Evolutionary conservation across 2,113 vertebrate genomes (phyloP).

Genomic region (Conger conger): DNA sequence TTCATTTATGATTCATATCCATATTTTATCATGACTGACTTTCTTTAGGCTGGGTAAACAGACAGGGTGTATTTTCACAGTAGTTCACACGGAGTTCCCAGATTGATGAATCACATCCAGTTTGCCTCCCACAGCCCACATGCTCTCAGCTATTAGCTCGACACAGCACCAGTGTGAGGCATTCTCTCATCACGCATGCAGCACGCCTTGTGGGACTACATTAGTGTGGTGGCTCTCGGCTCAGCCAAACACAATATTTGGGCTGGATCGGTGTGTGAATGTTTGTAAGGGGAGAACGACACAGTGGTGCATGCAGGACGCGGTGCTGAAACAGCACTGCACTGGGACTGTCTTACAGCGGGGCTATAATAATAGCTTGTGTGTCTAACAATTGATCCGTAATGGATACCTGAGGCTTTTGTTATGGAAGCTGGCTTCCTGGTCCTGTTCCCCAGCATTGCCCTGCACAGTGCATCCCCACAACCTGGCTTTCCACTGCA

Average conservation of each 20-base stretch:
- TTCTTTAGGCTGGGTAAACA: neutral
- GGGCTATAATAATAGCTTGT: neutral
- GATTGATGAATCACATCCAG: neutral
- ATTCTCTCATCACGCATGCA: neutral
- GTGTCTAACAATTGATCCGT: neutral
- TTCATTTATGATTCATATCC: neutral
- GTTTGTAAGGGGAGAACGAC: neutral
- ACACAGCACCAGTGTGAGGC: neutral
- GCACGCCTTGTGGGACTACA: neutral
- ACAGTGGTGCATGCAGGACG: neutral
- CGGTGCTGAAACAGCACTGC: neutral
- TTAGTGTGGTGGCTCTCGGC: neutral
- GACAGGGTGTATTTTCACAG: neutral
- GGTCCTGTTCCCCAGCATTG: neutral
- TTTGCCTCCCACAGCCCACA: neutral
- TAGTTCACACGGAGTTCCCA: neutral
- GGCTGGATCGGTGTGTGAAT: neutral
- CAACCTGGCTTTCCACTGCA: neutral
- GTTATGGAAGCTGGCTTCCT: neutral
- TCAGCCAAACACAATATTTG: neutral
- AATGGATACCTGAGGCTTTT: constrained; percentile 2
- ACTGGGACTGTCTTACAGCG: neutral
- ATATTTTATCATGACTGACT: neutral
- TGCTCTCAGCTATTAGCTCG: neutral
- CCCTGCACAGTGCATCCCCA: neutral